Evolutionary conservation across 2,888 invertebrate genomes (phyloP).

Genomic region (Pheosia tremula): DNA sequence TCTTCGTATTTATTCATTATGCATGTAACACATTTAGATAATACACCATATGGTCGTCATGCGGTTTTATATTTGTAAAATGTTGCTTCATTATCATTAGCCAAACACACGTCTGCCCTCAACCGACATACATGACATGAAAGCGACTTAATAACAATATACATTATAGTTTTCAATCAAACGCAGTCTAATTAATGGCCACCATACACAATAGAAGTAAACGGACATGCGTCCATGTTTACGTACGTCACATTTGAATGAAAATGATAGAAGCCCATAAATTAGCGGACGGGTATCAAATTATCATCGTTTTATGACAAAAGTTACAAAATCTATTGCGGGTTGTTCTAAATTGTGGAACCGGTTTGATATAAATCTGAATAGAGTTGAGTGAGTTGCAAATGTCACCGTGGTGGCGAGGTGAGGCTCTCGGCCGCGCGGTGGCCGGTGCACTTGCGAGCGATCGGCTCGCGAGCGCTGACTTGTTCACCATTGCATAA

Average conservation of each 20-base stretch:
- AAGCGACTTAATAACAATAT: too few relatives aligned
- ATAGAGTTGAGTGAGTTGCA: conserved; percentile 36
- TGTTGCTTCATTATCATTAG: background rate
- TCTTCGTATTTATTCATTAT: background rate
- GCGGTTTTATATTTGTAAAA: background rate
- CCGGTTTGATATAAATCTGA: conserved; percentile 34
- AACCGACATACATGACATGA: background rate
- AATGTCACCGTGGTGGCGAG: conserved; percentile 38
- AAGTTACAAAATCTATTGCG: conserved; percentile 30
- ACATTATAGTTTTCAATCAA: background rate
- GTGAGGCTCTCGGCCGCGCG: conserved; percentile 15
- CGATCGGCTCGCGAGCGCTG: conserved; percentile 35
- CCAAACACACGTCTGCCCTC: background rate
- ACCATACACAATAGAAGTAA: background rate
- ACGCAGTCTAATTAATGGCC: background rate
- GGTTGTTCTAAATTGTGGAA: conserved; percentile 33
- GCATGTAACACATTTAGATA: background rate
- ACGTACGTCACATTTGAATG: background rate
- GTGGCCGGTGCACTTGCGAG: conserved; percentile 35
- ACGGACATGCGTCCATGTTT: background rate
- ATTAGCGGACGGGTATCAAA: background rate
- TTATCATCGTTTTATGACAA: conserved; percentile 11
- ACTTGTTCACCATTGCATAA: conserved; percentile 65
- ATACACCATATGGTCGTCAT: background rate
- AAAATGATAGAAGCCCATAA: conserved; percentile 5